Conservation (phyloP, 2,888 invertebrate genomes). For the Drosophila ezoana region DNA sequence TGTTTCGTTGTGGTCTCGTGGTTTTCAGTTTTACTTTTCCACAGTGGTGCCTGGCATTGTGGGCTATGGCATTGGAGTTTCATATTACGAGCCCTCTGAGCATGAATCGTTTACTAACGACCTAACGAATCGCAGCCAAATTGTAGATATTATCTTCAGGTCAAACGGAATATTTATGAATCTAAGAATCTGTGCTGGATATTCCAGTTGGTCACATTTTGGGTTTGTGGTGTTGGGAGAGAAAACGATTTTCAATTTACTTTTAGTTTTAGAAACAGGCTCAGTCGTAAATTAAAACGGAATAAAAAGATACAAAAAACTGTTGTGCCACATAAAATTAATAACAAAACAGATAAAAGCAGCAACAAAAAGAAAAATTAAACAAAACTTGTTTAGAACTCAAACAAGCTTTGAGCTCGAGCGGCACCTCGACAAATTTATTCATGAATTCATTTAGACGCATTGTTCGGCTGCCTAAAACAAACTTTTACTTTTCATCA, state of each 20-base stretch:
- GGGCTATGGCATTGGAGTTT: slow-evolving; percentile 65
- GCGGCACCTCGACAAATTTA: slow-evolving; percentile 51
- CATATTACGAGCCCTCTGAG: slow-evolving; percentile 45
- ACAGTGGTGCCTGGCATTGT: slow-evolving; percentile 33
- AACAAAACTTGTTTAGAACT: slow-evolving; percentile 67
- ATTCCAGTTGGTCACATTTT: background rate
- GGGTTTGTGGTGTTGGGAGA: background rate
- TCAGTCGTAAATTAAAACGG: slow-evolving; percentile 7
- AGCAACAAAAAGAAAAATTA: slow-evolving; percentile 22
- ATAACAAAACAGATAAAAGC: slow-evolving; percentile 25
- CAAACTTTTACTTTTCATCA: slow-evolving; percentile 74
- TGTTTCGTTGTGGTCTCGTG: slow-evolving; percentile 69
- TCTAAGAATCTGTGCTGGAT: background rate
- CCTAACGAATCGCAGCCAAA: slow-evolving; percentile 8
- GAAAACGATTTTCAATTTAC: slow-evolving; percentile 14
- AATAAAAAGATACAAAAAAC: slow-evolving; percentile 8
- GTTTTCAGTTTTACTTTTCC: slow-evolving; percentile 63
- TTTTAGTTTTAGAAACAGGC: slow-evolving; percentile 22
- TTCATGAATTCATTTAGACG: slow-evolving; percentile 64
- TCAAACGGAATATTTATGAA: background rate
- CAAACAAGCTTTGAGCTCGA: slow-evolving; percentile 30
- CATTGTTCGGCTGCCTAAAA: slow-evolving; percentile 63
- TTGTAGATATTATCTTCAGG: slow-evolving; percentile 1
- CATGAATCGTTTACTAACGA: slow-evolving; percentile 17
- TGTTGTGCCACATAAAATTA: slow-evolving; percentile 48